Evolutionary conservation across 2,113 vertebrate species (phyloP), one percentile per base, ranked within the genome.

Genomic region (Cichladusa arquata): DNA sequence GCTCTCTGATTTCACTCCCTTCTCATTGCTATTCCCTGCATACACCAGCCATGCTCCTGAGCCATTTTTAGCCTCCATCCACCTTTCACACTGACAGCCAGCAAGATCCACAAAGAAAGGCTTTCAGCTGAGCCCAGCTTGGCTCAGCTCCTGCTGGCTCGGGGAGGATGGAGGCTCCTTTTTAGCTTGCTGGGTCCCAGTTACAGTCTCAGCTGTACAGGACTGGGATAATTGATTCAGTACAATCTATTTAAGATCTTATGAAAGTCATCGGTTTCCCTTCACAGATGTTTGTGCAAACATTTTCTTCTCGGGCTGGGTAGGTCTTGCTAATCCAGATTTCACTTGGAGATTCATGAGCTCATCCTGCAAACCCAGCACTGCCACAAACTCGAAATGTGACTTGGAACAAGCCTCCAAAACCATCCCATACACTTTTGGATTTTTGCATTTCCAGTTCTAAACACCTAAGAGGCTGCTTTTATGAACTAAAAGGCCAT

Each of bases 31-130:
- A 44, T 93, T 91, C 87, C 87, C 81, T 19, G 84, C 84, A 14
- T 15, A 25, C 31, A 3, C 62, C 70, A 88, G 20, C 83, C 72
- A 0, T n/a, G 80, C 93, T 72, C 9, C 90, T 10, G 47, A 90
- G 90, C 93, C 92, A 26, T 85, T 86, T 93, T 94, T 90, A 94
- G 93, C 93, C 54, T 72, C 73, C 67, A 8, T 78, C 50, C 82
- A 78, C 90, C 95, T 88, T 93, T 42, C 86, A 28, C 47, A 1
- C 71, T 18, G 54, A 26, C 88, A 92, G 95, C 60, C 83, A 67
- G 77, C n/a, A 4, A 64, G 50, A 64, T 16, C 81, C 31, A 62
- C 87, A 40, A 36, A 76, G 89, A 29, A 42, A 40, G 14, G 9
- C 70, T 67, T 34, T 67, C 86, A 81, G 86, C 69, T 11, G 42